A percentile compares a stretch with the other conserved stretches of the same genome.
These are phyloP conservation scores for Cryptoprocta ferox DNA, from an alignment of 2,797 vertebrate genomes.

Conservation along the genomic window DNA sequence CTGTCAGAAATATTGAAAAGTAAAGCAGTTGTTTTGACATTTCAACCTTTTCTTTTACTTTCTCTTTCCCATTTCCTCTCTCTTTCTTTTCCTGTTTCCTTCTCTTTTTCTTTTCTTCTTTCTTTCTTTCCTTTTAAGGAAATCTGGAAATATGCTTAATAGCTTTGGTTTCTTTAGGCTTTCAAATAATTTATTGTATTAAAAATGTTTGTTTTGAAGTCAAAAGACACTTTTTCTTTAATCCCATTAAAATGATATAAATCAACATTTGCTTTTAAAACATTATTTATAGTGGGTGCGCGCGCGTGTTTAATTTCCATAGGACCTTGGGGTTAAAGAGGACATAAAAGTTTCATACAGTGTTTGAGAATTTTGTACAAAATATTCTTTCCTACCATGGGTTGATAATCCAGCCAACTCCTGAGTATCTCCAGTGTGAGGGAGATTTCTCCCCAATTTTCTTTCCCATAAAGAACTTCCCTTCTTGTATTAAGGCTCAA, in stretches of 20 bases:
- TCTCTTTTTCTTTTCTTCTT: background rate
- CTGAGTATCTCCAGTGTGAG: too few species aligned
- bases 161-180: background rate
- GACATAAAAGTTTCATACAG: background rate
- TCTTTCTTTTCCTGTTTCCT: too few species aligned
- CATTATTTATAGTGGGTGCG: background rate
- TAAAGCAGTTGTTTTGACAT: background rate
- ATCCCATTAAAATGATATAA: background rate
- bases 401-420: background rate
- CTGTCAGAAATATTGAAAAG: background rate
- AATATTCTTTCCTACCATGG: background rate
- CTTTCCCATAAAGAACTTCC: background rate
- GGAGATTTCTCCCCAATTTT: fast-evolving
- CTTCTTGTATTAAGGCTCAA: background rate
- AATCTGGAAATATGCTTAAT: background rate
- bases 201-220: background rate
- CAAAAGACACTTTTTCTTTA: background rate
- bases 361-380: background rate
- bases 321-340: background rate
- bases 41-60: background rate
- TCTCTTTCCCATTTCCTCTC: background rate
- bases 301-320: background rate
- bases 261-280: background rate
- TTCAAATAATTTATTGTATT: background rate
- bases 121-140: background rate